Evolutionary conservation across 2,113 vertebrate species (phyloP).

Genomic region (Thermophis baileyi): DNA sequence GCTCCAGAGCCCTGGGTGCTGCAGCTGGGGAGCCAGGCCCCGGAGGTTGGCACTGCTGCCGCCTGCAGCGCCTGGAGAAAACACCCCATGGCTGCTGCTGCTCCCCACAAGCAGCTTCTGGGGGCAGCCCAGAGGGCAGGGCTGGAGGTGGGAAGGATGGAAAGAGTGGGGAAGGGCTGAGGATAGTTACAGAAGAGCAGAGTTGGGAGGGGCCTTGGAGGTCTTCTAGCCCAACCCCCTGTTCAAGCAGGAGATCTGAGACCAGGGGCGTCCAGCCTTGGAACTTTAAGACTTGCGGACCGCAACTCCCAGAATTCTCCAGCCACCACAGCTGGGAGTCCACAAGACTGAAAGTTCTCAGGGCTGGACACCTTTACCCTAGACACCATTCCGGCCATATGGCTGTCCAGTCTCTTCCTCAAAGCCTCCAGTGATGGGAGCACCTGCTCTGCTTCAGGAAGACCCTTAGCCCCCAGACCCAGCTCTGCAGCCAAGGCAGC

Average conservation of each 20-base stretch:
- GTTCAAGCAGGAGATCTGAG: neutral
- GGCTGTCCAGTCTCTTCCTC: neutral
- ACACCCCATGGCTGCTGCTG: neutral
- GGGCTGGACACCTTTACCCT: rapidly evolving
- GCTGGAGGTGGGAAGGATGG: too few species aligned
- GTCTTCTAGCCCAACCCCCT: neutral
- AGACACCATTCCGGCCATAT: neutral
- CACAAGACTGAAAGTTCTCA: too few species aligned
- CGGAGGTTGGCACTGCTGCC: too few species aligned
- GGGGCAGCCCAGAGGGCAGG: neutral
- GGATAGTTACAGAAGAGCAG: neutral
- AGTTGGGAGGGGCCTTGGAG: neutral
- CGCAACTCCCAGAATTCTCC: too few species aligned
- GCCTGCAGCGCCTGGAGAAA: too few species aligned
- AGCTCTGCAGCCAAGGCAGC: neutral
- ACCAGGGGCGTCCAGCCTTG: neutral
- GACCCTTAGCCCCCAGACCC: neutral
- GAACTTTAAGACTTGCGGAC: too few species aligned
- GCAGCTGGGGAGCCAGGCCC: neutral
- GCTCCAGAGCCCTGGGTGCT: neutral
- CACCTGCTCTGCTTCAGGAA: too few species aligned
- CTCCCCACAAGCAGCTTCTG: neutral
- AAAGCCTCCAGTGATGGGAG: neutral
- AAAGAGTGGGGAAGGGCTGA: neutral
- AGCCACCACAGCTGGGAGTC: too few species aligned